phyloP scores from a whole-genome alignment of 2,113 vertebrate species.

The Tricholaema leucomelas region DNA sequence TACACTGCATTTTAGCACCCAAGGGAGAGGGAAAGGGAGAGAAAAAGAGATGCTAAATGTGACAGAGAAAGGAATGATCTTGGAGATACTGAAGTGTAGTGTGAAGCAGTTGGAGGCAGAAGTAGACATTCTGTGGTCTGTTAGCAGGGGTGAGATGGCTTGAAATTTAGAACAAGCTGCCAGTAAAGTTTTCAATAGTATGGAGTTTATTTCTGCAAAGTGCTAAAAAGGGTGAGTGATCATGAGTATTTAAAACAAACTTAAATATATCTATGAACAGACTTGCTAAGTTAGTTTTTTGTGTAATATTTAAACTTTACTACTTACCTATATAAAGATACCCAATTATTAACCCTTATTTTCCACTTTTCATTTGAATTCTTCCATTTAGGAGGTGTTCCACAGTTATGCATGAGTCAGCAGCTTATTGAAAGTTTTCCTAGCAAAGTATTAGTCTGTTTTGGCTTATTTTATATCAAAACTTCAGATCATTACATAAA shows the following conservation, averaged over 20 bases:
- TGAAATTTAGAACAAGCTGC: constrained; percentile 16
- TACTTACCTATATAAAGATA: not conserved
- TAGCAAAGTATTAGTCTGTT: not conserved
- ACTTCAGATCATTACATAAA: not conserved
- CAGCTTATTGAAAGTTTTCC: not conserved
- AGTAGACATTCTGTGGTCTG: not conserved
- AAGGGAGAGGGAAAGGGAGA: not conserved
- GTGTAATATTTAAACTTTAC: not conserved
- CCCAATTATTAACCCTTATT: not conserved
- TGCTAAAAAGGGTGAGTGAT: not conserved
- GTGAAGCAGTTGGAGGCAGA: not conserved
- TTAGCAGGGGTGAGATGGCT: not conserved
- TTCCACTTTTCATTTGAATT: not conserved
- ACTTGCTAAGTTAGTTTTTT: not conserved
- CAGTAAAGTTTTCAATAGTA: not conserved
- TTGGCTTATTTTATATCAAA: not conserved
- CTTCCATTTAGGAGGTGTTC: not conserved
- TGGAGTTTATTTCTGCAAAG: constrained; percentile 30
- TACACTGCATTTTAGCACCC: not conserved
- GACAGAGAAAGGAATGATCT: not conserved
- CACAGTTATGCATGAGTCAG: not conserved
- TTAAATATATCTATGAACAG: not conserved
- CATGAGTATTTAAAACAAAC: not conserved
- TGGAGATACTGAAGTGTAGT: not conserved
- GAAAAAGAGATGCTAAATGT: not conserved